Percentiles rank a stretch among this genome's conserved stretches.
phyloP scores from a whole-genome alignment of 2,113 vertebrate species.

The Neolamprologus caudopunctatus region DNA sequence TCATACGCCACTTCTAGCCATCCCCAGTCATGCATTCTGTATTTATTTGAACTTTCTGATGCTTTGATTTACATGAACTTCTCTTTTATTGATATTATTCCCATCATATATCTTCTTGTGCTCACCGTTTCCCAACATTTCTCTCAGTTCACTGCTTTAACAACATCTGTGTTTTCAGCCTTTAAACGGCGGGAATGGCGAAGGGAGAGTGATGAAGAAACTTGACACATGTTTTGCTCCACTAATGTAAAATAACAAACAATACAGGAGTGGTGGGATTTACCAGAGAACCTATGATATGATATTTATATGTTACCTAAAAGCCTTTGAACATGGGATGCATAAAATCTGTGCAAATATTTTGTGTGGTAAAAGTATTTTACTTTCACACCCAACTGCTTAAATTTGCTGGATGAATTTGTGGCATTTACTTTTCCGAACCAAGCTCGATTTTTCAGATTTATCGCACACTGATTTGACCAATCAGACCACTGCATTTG shows the following conservation, averaged over 20 bases:
- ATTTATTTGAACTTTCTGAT: constrained; percentile 36
- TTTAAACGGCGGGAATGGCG: background rate
- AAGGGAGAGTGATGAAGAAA: background rate
- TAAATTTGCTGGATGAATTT: background rate
- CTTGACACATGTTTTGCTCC: background rate
- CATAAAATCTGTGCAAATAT: background rate
- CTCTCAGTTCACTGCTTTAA: background rate
- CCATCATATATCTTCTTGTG: background rate
- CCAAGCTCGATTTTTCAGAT: background rate
- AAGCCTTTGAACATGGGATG: background rate
- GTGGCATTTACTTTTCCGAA: background rate
- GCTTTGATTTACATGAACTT: constrained; percentile 33
- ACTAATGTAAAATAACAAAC: background rate
- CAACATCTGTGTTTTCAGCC: background rate
- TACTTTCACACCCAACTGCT: background rate
- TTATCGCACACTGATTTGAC: background rate
- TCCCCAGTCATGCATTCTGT: constrained; percentile 6
- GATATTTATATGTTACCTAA: background rate
- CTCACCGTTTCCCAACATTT: background rate
- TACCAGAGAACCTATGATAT: background rate
- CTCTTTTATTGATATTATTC: background rate
- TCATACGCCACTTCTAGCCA: background rate
- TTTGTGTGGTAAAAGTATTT: background rate
- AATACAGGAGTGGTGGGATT: background rate
- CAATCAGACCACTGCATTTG: background rate